Conservation (phyloP, 2,113 vertebrate genomes). For the Carassius gibelio region DNA sequence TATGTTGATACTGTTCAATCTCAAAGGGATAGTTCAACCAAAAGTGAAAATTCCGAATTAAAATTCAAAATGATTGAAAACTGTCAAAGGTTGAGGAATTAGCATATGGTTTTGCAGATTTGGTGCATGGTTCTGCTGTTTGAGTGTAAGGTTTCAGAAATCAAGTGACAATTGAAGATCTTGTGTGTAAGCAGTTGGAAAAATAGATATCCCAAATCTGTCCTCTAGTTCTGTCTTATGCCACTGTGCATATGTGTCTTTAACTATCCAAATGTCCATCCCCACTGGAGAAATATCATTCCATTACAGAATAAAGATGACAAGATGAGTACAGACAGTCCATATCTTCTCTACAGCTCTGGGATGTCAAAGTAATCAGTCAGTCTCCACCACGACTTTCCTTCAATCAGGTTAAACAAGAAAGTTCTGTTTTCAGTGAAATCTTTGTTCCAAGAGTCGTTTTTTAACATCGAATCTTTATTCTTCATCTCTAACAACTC, state of each 20-base stretch:
- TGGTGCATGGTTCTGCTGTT: too few relatives aligned
- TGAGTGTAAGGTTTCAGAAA: too few relatives aligned
- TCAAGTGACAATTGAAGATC: too few relatives aligned
- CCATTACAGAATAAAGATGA: constrained; percentile 15
- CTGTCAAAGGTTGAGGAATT: too few relatives aligned
- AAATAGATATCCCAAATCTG: neutral
- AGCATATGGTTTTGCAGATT: too few relatives aligned
- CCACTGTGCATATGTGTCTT: neutral
- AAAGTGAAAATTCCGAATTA: too few relatives aligned
- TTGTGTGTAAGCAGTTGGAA: too few relatives aligned
- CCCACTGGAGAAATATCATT: constrained; percentile 61
- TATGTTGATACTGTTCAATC: neutral
- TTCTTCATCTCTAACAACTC: constrained; percentile 33
- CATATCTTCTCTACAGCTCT: constrained; percentile 68
- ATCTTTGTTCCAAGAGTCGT: neutral
- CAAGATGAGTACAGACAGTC: constrained; percentile 35
- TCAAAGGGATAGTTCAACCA: neutral
- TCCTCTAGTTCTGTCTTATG: neutral
- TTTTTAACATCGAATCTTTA: constrained; percentile 30
- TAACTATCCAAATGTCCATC: constrained; percentile 66
- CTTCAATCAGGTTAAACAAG: neutral
- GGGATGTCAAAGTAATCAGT: constrained; percentile 42
- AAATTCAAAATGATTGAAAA: too few relatives aligned
- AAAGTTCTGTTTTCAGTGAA: neutral
- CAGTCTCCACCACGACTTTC: neutral